Conservation (phyloP, 1,140 invertebrate genomes). For the Aphaenogaster ashmeadi region DNA sequence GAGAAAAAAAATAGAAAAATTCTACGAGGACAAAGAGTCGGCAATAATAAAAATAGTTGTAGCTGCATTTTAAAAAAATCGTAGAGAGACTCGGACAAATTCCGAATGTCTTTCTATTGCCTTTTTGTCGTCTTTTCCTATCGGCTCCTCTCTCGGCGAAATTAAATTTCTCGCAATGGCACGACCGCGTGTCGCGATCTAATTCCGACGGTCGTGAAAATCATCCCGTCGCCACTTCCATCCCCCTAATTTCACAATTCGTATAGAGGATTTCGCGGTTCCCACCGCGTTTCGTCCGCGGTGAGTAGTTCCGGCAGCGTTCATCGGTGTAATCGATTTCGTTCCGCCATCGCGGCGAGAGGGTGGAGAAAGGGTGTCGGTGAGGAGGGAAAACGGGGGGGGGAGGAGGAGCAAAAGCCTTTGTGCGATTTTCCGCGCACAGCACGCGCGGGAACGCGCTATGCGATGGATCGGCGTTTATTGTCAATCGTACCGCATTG, state of each 20-base stretch:
- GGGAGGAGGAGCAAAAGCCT: not conserved
- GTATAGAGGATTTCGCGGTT: conserved; percentile 35
- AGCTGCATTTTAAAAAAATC: not conserved
- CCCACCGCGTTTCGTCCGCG: conserved; percentile 39
- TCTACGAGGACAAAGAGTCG: conserved; percentile 16
- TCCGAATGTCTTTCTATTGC: not conserved
- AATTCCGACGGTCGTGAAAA: conserved; percentile 17
- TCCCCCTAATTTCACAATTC: conserved; percentile 56
- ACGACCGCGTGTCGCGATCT: conserved; percentile 18
- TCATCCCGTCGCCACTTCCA: not conserved
- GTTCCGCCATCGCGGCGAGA: conserved; percentile 8
- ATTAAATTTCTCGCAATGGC: conserved; percentile 29
- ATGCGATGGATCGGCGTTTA: conserved; percentile 57
- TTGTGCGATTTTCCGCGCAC: conserved; percentile 55
- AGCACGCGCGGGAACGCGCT: conserved; percentile 45
- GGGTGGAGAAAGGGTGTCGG: not conserved
- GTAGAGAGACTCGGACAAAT: not conserved
- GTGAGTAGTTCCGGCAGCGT: conserved; percentile 57
- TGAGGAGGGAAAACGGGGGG: not conserved
- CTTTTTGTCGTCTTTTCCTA: not conserved
- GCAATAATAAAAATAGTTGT: conserved; percentile 39
- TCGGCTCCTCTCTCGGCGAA: not conserved
- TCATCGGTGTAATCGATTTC: conserved; percentile 64
- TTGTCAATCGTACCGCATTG: conserved; percentile 38
- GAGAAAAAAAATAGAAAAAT: conserved; percentile 6